Percentiles rank a stretch among this genome's conserved stretches.
Evolutionary conservation across 2,888 invertebrate genomes (phyloP).

Genomic region (Ypsolopha scabrella): DNA sequence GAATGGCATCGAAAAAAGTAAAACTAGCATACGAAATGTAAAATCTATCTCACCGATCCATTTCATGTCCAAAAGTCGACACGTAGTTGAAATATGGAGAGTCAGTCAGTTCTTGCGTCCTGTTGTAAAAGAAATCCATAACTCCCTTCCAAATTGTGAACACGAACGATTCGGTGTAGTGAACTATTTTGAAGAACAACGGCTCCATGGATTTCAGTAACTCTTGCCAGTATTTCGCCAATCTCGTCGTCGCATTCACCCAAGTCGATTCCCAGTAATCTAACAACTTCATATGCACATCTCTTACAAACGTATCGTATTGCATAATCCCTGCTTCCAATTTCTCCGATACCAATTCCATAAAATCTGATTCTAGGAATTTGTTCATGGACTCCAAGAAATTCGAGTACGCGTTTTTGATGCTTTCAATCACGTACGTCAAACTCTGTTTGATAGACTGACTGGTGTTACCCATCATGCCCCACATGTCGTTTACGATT

Average conservation of each 20-base stretch:
- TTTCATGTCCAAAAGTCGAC: slow-evolving; percentile 82
- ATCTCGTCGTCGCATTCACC: slow-evolving; percentile 73
- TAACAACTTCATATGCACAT: slow-evolving; percentile 74
- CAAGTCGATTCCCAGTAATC: slow-evolving; percentile 81
- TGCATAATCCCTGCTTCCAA: slow-evolving; percentile 78
- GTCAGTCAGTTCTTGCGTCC: slow-evolving; percentile 82
- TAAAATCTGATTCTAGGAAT: slow-evolving; percentile 79
- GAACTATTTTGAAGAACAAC: slow-evolving; percentile 79
- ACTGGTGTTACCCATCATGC: slow-evolving; percentile 87
- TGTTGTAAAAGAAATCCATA: slow-evolving; percentile 83
- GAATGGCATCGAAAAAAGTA: too few species aligned
- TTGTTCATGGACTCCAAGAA: slow-evolving; percentile 76
- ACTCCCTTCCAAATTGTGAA: slow-evolving; percentile 82
- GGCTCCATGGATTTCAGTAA: slow-evolving; percentile 82
- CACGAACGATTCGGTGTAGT: slow-evolving; percentile 79
- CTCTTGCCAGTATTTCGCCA: slow-evolving; percentile 79
- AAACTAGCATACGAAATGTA: too few species aligned
- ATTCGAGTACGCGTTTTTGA: slow-evolving; percentile 79
- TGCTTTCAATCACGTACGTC: slow-evolving; percentile 78
- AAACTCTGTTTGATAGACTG: slow-evolving; percentile 82
- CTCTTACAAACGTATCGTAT: slow-evolving; percentile 84
- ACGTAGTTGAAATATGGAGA: slow-evolving; percentile 86
- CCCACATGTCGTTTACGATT: slow-evolving; percentile 86
- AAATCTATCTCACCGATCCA: slow-evolving; percentile 68
- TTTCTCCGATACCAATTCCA: slow-evolving; percentile 77